Percentiles rank a stretch among this genome's conserved stretches.
These are phyloP conservation scores for Lontra canadensis DNA, from an alignment of 2,113 vertebrate genomes.

Conservation along the genomic window DNA sequence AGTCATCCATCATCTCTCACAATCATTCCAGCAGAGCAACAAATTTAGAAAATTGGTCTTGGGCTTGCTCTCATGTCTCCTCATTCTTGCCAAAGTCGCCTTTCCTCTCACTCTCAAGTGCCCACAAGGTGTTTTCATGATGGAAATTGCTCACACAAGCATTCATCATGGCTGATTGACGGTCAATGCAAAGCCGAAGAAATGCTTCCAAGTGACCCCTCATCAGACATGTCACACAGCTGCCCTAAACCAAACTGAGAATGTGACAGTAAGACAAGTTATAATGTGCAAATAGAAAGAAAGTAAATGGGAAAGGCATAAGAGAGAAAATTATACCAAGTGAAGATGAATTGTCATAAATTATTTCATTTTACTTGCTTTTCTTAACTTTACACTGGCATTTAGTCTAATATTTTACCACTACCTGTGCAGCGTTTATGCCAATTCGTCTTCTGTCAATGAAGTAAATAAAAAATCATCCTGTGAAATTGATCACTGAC, in stretches of 20 bases:
- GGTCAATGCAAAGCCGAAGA: constrained; percentile 54
- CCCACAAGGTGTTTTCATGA: constrained; percentile 69
- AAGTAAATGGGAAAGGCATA: not conserved
- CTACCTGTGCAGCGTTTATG: not conserved
- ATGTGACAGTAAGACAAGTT: constrained; percentile 18
- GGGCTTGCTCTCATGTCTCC: constrained; percentile 59
- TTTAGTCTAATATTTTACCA: not conserved
- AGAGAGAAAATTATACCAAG: not conserved
- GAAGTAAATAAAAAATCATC: not conserved
- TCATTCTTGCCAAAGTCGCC: not conserved
- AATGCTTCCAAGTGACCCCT: constrained; percentile 66
- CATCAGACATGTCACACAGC: constrained; percentile 48
- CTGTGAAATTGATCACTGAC: not conserved
- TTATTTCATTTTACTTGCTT: constrained; percentile 44
- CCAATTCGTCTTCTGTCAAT: not conserved
- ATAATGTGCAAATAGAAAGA: not conserved
- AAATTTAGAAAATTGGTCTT: constrained; percentile 76
- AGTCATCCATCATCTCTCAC: constrained; percentile 78
- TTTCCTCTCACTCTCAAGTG: constrained; percentile 24
- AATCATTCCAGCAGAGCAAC: constrained; percentile 62
- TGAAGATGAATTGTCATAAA: not conserved
- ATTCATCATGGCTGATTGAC: constrained; percentile 70
- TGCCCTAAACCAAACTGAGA: constrained; percentile 43
- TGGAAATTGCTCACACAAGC: constrained; percentile 69
- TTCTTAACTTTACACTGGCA: not conserved